Evolutionary conservation across 2,797 vertebrate species (phyloP).

Genomic region (Geotrypetes seraphini): DNA sequence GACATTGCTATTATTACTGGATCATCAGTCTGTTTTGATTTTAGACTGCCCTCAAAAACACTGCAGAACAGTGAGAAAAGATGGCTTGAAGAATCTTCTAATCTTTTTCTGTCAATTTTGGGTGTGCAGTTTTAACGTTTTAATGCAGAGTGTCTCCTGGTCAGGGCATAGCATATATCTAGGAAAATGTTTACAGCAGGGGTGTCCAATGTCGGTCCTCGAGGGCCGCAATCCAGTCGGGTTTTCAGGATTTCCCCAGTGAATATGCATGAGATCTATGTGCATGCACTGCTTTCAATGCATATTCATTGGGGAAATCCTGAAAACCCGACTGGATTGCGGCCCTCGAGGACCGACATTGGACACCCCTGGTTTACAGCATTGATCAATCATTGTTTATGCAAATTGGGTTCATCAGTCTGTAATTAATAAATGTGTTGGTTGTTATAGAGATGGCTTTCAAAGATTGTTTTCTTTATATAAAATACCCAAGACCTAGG

Average conservation of each 20-base stretch:
- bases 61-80: neutral
- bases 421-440: neutral
- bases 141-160: no score
- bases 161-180: slow-evolving; percentile 4
- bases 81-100: slow-evolving; percentile 1
- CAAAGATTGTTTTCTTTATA: neutral
- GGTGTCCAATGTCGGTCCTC: no score
- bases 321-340: no score
- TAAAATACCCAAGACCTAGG: no score
- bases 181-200: slow-evolving; percentile 2
- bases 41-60: neutral
- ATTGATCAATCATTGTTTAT: neutral
- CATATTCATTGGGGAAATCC: no score
- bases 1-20: slow-evolving; percentile 6
- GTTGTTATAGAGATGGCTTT: neutral
- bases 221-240: no score
- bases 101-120: neutral
- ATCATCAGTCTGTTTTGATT: neutral
- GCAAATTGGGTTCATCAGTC: neutral
- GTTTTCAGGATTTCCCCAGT: no score
- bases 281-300: no score
- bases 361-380: no score
- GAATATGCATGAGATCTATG: no score
- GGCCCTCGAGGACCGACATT: no score
- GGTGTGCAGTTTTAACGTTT: neutral